Base-by-base conservation (phyloP, 1,140 invertebrate genomes). In the Pogonomyrmex barbatus region DNA sequence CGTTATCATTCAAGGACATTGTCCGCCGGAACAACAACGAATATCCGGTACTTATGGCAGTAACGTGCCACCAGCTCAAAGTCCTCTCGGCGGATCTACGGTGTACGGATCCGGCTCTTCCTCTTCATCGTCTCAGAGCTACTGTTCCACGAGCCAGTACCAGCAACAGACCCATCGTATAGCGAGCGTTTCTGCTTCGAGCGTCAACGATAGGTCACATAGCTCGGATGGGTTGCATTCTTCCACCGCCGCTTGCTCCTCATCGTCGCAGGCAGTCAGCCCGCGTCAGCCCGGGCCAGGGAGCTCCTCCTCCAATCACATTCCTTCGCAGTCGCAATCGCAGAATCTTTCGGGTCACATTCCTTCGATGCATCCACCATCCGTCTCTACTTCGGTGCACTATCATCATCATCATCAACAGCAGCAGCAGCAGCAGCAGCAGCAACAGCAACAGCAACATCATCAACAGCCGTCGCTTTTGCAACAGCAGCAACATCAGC, bases 311-410 rank as follows among this genome's bases (percentile, higher is more conserved):
- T 85, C 86, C 47, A 93, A 90, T 93, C 93, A 94, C 94, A 94
- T 94, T 94, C 94, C 93, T 88, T 89, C 93, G 60, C 77, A 78
- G 12, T 84, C 88, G 52, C 75, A 79, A 30, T 86, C 92, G 12
- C 92, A 94, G 73, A 94, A 91, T 90, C 91, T 92, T 91, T 91
- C 93, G 86, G 89, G 91, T 85, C 94, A 94, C 92, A 94, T 94
- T 94, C 93, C 94, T 79, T 89, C 93, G 47, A 87, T 92, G n/a
- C 94, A 94, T 89, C 77, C 93, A 71, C 88, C 93, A 42, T 88
- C 92, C 24, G 73, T 88, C 5, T 68, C 47, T 50, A 58, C 75
- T 0, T 68, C 65, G 70, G 91, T 88, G 33, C 89, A 92, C 14
- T 65, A 82, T 36, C 76, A 63, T 4, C 86, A 87, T 2, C 90